Conservation (phyloP, 2,888 invertebrate species). For the Synanthedon formicaeformis region DNA sequence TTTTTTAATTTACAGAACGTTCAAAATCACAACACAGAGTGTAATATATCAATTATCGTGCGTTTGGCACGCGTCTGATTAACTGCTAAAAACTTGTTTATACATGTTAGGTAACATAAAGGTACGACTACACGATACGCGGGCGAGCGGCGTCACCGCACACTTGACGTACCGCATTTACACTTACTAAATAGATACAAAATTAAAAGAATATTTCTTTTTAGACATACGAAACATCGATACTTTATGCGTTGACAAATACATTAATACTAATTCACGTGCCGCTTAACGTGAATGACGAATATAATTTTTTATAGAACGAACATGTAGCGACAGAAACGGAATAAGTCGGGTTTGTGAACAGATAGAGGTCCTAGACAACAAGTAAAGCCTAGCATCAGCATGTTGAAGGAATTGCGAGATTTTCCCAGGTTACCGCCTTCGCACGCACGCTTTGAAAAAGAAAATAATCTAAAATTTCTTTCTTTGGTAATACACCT, state of each 20-base stretch:
- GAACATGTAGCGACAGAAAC: constrained; percentile 4
- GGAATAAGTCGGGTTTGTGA: constrained; percentile 7
- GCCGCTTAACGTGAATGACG: constrained; percentile 29
- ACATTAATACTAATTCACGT: constrained; percentile 45
- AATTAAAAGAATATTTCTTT: constrained; percentile 71
- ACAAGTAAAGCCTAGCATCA: too few relatives aligned
- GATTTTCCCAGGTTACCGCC: too few relatives aligned
- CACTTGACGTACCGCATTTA: neutral
- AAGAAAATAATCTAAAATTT: too few relatives aligned
- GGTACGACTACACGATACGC: neutral
- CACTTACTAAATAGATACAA: constrained; percentile 42
- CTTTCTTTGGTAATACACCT: too few relatives aligned
- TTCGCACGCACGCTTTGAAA: too few relatives aligned
- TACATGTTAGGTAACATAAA: constrained; percentile 36
- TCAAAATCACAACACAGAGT: constrained; percentile 73
- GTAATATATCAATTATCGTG: constrained; percentile 67
- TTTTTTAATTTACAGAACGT: constrained; percentile 66
- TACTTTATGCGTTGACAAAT: constrained; percentile 56
- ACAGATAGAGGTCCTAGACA: constrained; percentile 7
- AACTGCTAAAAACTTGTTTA: constrained; percentile 39
- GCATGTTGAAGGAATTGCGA: too few relatives aligned
- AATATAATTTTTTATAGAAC: constrained; percentile 9
- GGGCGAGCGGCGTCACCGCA: neutral
- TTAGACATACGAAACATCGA: constrained; percentile 64
- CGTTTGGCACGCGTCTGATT: constrained; percentile 48